phyloP scores from a whole-genome alignment of 2,113 vertebrate genomes.

The Dicaeum eximium region DNA sequence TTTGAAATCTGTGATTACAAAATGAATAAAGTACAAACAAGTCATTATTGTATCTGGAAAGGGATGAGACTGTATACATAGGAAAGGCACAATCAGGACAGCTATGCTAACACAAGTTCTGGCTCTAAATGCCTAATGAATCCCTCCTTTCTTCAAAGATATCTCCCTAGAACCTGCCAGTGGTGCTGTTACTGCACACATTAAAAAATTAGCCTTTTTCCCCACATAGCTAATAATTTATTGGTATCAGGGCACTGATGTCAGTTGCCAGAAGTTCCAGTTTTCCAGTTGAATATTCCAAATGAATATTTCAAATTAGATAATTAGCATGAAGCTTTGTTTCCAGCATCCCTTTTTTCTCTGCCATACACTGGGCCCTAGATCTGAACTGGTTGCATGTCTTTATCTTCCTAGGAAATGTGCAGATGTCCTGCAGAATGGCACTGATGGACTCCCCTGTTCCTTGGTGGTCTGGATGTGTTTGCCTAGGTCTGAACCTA shows the following conservation, averaged over 20 bases:
- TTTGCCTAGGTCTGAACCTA: neutral
- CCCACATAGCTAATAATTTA: neutral
- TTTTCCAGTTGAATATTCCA: neutral
- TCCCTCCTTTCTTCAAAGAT: neutral
- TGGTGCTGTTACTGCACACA: neutral
- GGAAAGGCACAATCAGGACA: neutral
- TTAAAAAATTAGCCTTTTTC: neutral
- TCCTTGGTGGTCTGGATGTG: neutral
- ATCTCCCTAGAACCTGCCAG: neutral
- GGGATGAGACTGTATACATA: neutral
- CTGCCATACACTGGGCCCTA: neutral
- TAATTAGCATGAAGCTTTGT: neutral
- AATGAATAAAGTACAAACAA: neutral
- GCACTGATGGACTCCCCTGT: accelerated
- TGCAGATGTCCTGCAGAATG: neutral
- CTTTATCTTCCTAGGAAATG: neutral
- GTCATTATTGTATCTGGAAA: neutral
- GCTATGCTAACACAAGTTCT: neutral
- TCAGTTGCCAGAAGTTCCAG: neutral
- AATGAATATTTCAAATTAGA: neutral
- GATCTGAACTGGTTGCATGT: neutral
- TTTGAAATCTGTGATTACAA: neutral
- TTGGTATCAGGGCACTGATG: neutral
- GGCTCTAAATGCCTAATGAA: neutral
- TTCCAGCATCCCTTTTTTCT: neutral